Percentiles rank a stretch among this genome's conserved stretches.
Conservation (phyloP, 2,797 vertebrate species). For the Holocentrus rufus region DNA sequence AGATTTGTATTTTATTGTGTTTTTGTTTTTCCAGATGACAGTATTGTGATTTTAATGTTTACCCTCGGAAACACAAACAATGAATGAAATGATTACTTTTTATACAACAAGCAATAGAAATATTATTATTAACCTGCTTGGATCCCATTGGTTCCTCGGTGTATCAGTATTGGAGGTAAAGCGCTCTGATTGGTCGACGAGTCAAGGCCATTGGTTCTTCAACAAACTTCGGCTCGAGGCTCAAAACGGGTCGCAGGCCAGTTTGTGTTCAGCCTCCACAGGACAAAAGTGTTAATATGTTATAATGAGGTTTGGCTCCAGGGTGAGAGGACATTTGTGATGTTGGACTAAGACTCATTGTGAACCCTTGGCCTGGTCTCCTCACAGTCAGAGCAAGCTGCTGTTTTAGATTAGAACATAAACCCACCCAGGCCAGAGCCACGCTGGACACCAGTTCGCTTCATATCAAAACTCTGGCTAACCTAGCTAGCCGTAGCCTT, state of each 20-base stretch:
- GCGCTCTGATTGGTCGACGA: conserved; percentile 65
- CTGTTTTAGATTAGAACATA: conserved; percentile 43
- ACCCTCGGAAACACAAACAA: conserved; percentile 64
- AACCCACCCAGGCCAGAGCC: conserved; percentile 39
- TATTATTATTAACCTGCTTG: conserved; percentile 55
- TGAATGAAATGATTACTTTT: conserved; percentile 64
- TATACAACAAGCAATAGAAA: conserved; percentile 62
- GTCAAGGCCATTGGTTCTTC: conserved; percentile 42
- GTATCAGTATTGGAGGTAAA: conserved; percentile 71
- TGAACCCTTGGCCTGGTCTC: conserved; percentile 22
- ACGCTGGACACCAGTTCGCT: background rate
- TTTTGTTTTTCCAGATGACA: conserved; percentile 74
- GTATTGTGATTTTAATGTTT: conserved; percentile 83
- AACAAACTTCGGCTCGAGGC: conserved; percentile 23
- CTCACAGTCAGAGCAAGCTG: conserved; percentile 1
- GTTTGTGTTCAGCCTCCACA: background rate
- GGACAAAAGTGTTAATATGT: background rate
- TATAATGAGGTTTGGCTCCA: conserved; percentile 12
- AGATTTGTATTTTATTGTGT: conserved; percentile 66
- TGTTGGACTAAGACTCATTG: background rate
- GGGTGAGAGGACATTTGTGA: background rate
- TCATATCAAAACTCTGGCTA: background rate
- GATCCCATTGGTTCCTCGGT: conserved; percentile 64
- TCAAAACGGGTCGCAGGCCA: background rate
- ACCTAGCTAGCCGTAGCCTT: background rate